Conservation (phyloP, 2,888 invertebrate genomes). For the Prosopocoilus inquinatus region DNA sequence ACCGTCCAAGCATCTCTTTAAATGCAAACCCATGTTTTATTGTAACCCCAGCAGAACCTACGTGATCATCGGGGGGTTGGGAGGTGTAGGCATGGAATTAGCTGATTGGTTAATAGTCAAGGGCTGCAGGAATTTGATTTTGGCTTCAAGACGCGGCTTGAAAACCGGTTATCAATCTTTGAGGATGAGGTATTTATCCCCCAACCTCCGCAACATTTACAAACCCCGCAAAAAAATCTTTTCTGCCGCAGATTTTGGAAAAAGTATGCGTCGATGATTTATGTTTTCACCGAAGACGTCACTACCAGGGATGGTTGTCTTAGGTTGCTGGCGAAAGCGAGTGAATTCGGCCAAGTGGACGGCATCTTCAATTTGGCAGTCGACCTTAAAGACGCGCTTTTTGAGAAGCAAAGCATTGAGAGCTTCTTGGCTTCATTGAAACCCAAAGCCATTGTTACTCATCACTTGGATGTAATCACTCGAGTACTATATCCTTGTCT, state of each 20-base stretch:
- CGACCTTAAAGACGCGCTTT: conserved; percentile 69
- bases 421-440: conserved; percentile 66
- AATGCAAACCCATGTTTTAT: conserved; percentile 25
- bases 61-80: neutral
- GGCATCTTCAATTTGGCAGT: conserved; percentile 91
- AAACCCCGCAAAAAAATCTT: neutral
- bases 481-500: conserved; percentile 57
- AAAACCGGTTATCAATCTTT: conserved; percentile 79
- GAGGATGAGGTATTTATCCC: conserved; percentile 58
- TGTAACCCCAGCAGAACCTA: neutral
- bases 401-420: conserved; percentile 73
- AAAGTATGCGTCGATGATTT: conserved; percentile 65
- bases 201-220: neutral
- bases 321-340: conserved; percentile 64
- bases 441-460: conserved; percentile 81
- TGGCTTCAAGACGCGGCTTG: conserved; percentile 79
- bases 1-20: conserved; percentile 5
- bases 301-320: conserved; percentile 69
- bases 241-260: conserved; percentile 55
- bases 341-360: conserved; percentile 67
- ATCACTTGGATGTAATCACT: conserved; percentile 69
- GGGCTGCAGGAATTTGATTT: conserved; percentile 74
- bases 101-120: conserved; percentile 54
- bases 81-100: neutral
- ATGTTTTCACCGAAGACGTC: conserved; percentile 70